A percentile compares a stretch with the other conserved stretches of the same genome.
Evolutionary conservation across 2,888 invertebrate genomes (phyloP).

Genomic region (Danaus chrysippus): DNA sequence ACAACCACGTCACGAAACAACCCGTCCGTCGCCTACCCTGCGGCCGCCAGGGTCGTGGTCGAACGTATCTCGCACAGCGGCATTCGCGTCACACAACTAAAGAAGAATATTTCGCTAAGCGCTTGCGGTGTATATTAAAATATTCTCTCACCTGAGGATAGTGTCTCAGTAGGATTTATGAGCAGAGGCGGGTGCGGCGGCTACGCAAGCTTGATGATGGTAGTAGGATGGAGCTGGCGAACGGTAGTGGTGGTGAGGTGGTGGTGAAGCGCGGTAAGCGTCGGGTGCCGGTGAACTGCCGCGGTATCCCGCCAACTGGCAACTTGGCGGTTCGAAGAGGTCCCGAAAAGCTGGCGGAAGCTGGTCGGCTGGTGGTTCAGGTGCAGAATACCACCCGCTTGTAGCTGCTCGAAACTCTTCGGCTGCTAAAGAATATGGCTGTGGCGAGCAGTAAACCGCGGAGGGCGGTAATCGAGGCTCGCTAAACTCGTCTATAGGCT

Average conservation of each 20-base stretch:
- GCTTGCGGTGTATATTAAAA: conserved; percentile 37
- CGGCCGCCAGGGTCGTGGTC: conserved; percentile 47
- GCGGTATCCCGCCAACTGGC: conserved; percentile 74
- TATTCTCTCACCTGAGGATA: conserved; percentile 58
- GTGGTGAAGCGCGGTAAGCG: conserved; percentile 65
- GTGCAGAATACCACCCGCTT: conserved; percentile 77
- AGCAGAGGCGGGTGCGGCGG: conserved; percentile 68
- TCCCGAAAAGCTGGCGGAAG: conserved; percentile 69
- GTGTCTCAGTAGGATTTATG: conserved; percentile 75
- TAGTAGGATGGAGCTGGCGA: conserved; percentile 72
- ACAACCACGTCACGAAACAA: conserved; percentile 71
- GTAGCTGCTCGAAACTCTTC: conserved; percentile 78
- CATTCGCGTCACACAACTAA: conserved; percentile 55
- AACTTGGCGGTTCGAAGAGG: conserved; percentile 73
- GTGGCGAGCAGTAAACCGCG: conserved; percentile 75
- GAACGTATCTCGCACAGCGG: conserved; percentile 47
- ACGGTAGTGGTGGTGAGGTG: conserved; percentile 72
- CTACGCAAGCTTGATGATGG: conserved; percentile 81
- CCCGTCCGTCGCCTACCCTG: conserved; percentile 50
- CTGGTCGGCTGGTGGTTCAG: conserved; percentile 70
- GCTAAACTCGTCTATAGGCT: conserved; percentile 66
- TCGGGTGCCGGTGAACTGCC: conserved; percentile 66
- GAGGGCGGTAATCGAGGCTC: conserved; percentile 79
- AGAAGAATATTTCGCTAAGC: conserved; percentile 51
- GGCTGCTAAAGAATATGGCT: conserved; percentile 71